These are phyloP conservation scores for Gallinago jamesoni DNA, from an alignment of 2,113 vertebrate species.

Conservation along the genomic window DNA sequence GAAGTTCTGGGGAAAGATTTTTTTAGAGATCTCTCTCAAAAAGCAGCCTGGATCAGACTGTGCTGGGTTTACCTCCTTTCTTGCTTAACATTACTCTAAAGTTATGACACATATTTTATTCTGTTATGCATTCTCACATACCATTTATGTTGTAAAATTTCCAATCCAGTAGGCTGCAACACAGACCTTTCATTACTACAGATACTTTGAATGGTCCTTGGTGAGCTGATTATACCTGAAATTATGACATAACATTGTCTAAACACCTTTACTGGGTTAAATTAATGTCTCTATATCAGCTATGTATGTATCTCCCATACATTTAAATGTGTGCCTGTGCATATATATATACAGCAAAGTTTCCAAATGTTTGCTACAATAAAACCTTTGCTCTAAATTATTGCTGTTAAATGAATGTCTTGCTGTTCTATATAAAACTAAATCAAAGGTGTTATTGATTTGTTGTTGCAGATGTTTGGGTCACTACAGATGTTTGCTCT, in stretches of 20 bases:
- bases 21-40: background rate
- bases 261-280: background rate
- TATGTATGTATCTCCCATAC: background rate
- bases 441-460: background rate
- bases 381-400: background rate
- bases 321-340: background rate
- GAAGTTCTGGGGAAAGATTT: background rate
- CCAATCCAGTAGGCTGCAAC: background rate
- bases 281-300: background rate
- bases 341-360: background rate
- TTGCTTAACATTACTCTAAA: background rate
- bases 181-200: accelerated
- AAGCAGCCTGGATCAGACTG: background rate
- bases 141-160: background rate
- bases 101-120: background rate
- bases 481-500: background rate
- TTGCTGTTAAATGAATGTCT: background rate
- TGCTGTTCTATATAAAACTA: background rate
- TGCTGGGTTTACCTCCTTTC: background rate
- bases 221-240: background rate
- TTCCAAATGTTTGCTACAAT: background rate
- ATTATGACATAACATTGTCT: background rate
- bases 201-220: background rate
- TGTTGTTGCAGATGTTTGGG: background rate
- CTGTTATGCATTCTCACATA: background rate